phyloP scores from a whole-genome alignment of 2,888 invertebrate species.

The Volucella zonaria region DNA sequence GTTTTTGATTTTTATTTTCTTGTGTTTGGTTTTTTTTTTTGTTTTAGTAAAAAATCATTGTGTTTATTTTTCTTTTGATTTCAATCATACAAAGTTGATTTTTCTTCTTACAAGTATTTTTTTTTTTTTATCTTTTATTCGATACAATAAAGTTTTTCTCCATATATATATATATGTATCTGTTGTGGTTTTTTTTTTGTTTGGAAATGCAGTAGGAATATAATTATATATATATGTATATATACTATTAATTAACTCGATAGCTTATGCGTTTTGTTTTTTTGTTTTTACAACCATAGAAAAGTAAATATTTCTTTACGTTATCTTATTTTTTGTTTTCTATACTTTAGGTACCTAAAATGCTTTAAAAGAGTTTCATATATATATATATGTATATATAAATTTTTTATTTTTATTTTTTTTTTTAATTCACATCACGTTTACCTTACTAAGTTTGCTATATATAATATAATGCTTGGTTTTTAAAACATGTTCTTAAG shows the following conservation, averaged over 20 bases:
- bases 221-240: constrained; percentile 47
- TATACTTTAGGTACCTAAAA: constrained; percentile 72
- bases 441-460: constrained; percentile 71
- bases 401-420: constrained; percentile 76
- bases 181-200: constrained; percentile 62
- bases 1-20: constrained; percentile 47
- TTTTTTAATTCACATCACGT: constrained; percentile 74
- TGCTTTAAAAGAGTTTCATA: constrained; percentile 67
- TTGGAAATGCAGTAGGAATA: constrained; percentile 73
- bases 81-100: constrained; percentile 62
- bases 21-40: constrained; percentile 23
- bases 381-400: constrained; percentile 71
- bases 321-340: constrained; percentile 44
- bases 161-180: constrained; percentile 25
- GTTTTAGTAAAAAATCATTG: constrained; percentile 52
- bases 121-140: constrained; percentile 60
- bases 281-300: constrained; percentile 72
- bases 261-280: constrained; percentile 71
- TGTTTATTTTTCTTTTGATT: constrained; percentile 54
- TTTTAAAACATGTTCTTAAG: constrained; percentile 77
- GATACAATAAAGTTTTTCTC: constrained; percentile 66
- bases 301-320: constrained; percentile 73
- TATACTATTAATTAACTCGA: constrained; percentile 73
- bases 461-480: constrained; percentile 59
- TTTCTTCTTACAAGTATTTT: constrained; percentile 41